Evolutionary conservation across 2,113 vertebrate species (phyloP).

Genomic region (Tragulus kanchil): DNA sequence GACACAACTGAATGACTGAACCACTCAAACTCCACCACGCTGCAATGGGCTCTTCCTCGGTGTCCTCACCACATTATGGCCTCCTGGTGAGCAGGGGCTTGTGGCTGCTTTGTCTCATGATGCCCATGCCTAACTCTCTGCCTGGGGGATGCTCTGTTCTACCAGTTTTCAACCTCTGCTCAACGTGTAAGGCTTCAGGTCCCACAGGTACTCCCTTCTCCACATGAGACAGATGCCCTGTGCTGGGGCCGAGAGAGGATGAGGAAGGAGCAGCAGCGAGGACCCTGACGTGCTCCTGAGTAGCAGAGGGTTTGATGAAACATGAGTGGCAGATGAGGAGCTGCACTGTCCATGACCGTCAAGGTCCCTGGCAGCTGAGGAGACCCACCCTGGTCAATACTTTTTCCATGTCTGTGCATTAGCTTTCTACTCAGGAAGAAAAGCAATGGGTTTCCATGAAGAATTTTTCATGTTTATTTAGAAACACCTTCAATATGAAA

Average conservation of each 20-base stretch:
- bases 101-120: background rate
- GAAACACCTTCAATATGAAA: background rate
- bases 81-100: background rate
- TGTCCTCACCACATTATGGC: background rate
- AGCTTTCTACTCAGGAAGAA: background rate
- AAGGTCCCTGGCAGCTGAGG: no score
- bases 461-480: background rate
- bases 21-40: background rate
- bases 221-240: background rate
- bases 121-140: background rate
- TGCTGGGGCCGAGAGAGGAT: background rate
- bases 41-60: background rate
- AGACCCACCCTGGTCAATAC: background rate
- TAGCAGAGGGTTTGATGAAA: background rate
- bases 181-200: background rate
- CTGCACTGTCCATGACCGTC: background rate
- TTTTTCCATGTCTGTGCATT: background rate
- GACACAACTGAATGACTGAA: background rate
- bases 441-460: background rate
- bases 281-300: background rate
- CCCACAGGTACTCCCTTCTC: accelerated
- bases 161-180: background rate
- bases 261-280: background rate
- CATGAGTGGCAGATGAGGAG: background rate
- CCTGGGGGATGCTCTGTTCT: background rate